Evolutionary conservation across 2,113 vertebrate genomes (phyloP), one percentile per base, ranked within the genome.

Genomic region (Athene noctua): DNA sequence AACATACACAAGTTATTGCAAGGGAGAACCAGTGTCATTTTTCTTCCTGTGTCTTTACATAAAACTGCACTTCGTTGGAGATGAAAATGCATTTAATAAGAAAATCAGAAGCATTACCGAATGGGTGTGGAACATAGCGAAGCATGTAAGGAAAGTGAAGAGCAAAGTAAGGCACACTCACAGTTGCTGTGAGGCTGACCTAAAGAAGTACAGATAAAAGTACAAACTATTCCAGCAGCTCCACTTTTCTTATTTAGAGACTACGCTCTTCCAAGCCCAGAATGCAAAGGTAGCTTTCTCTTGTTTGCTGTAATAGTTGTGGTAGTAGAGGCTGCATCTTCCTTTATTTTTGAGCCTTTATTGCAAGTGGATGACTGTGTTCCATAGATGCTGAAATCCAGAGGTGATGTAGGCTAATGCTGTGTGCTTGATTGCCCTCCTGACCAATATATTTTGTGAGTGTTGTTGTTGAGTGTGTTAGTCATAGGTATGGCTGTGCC

Each of bases 371-470:
- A 68, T 47, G 83, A 63, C 83, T 83, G 44, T 73, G 44, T 78
- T 68, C 71, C 66, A 30, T 27, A 42, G 73, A 42, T 27, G 62
- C 51, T 58, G 79, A 75, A 94, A 77, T 75, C 44, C 70, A 75
- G 75, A 96, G 84, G 81, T 78, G 83, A 85, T 80, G 66, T 44
- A 84, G 96, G 89, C 85, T 80, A 32, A 55, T 22, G 86, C 65
- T 55, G 71, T 62, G 81, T 78, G 79, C 86, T 80, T 86, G 92
- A 79, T 84, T 88, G 92, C 80, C 79, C 92, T 91, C 91, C 58
- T 97, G 95, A 97, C 97, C 94, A 23, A 96, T 70, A 95, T 92
- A 90, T 93, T 95, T 92, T 71, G 46, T 94, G 77, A 91, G 88
- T 75, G 92, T 91, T 96, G 79, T 91, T 96, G 90, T 93, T 67